Evolutionary conservation across 2,888 invertebrate genomes (phyloP).

Genomic region (Erebia epiphron): DNA sequence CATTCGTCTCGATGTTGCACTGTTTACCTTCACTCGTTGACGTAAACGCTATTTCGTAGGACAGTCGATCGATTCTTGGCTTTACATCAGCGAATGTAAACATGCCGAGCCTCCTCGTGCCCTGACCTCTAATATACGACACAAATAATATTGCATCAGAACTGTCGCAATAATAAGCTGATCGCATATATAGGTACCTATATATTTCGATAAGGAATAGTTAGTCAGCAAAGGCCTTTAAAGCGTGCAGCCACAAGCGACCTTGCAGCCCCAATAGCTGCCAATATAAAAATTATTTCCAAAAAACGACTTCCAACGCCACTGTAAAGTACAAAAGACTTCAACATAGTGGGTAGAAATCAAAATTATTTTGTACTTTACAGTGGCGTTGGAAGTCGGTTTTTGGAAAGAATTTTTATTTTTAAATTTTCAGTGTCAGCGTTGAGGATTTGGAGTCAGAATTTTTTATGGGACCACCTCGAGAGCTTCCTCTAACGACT

Average conservation of each 20-base stretch:
- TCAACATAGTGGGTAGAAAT: no score
- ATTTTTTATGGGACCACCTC: no score
- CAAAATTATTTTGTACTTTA: no score
- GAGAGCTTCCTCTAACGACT: no score
- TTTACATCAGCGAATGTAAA: conserved; percentile 32
- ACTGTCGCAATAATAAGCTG: conserved; percentile 24
- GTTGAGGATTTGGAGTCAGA: no score
- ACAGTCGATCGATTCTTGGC: conserved; percentile 14
- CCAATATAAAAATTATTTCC: no score
- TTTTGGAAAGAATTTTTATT: no score
- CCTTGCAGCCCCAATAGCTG: no score
- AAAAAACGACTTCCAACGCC: no score
- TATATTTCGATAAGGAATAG: neutral
- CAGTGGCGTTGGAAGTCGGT: no score
- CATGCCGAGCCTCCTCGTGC: conserved; percentile 34
- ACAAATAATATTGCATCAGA: conserved; percentile 34
- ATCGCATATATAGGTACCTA: neutral
- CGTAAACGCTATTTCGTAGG: conserved; percentile 29
- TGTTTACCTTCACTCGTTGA: conserved; percentile 31
- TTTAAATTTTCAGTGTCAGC: no score
- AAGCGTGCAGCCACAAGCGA: neutral
- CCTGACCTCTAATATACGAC: conserved; percentile 29
- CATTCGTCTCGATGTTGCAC: conserved; percentile 11
- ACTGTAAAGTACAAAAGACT: no score
- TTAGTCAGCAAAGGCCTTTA: neutral